Evolutionary conservation across 2,113 vertebrate genomes (phyloP), one percentile per base, ranked within the genome.

Genomic region (Pygoscelis antarcticus): DNA sequence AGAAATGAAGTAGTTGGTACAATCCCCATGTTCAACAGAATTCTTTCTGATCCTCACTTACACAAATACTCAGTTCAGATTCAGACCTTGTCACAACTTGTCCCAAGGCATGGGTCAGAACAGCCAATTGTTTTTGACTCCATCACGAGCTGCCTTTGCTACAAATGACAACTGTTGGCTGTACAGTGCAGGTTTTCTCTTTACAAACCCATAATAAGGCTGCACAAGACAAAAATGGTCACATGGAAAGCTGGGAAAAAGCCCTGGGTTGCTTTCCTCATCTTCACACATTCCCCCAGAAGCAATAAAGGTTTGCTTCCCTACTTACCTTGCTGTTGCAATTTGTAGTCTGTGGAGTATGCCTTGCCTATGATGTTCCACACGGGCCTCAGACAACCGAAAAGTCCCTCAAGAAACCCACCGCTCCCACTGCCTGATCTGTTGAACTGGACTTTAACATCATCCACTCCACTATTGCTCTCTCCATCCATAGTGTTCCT

Each of bases 361-460:
- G 99, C 99, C 96, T 99, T 99, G 86, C 99, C 99, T 5, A 99
- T 99, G 97, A 99, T 99, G 96, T 99, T 99, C 99, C 99, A 99
- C 22, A 99, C 99, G 0, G 99, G 99, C 75, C 99, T 98, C 47
- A 99, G 98, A 87, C 99, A 99, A 30, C 99, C 99, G 5, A 99
- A 99, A 7, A 99, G 98, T 42, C 99, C 99, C 96, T 99, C 99
- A 4, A 99, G 98, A 97, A 99, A 99, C n/a, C 99, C 99, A 1
- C 99, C 98, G 2, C 98, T 98, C 89, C 98, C 98, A 0, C 98
- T 98, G 79, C 99, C 98, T 0, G 99, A 98, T 92, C 99, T 98
- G 74, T 99, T 99, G 93, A 99, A 99, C 97, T 99, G 99, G 44
- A 99, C 98, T 97, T 99, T 99, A 85, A 99, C 98, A n/a, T 99